phyloP scores from a whole-genome alignment of 1,140 invertebrate genomes.

The Bombus superbus region DNA sequence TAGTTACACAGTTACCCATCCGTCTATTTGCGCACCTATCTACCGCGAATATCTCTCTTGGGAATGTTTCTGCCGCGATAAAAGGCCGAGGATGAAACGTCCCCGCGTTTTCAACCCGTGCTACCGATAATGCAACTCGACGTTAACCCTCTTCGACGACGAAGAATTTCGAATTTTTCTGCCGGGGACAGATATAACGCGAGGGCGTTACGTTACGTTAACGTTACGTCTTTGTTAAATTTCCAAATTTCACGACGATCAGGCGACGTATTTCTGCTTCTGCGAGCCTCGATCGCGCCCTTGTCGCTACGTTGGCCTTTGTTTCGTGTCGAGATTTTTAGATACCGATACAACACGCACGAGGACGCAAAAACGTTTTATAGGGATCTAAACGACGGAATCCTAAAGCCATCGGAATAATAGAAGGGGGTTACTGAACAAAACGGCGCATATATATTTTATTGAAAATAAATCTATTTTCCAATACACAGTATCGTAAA shows the following conservation, averaged over 20 bases:
- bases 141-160: not conserved
- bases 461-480: too few species aligned
- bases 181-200: not conserved
- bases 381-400: not conserved
- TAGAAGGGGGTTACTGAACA: too few species aligned
- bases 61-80: conserved; percentile 22
- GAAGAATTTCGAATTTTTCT: not conserved
- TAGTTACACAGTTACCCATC: not conserved
- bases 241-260: too few species aligned
- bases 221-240: not conserved
- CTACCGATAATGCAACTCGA: not conserved
- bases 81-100: conserved; percentile 2
- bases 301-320: too few species aligned
- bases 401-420: not conserved
- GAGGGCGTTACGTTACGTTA: not conserved
- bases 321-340: not conserved
- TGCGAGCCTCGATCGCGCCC: too few species aligned
- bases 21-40: conserved; percentile 9
- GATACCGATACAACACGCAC: too few species aligned
- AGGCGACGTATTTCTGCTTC: too few species aligned
- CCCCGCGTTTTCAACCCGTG: not conserved
- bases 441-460: too few species aligned
- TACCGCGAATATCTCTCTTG: conserved; percentile 13
- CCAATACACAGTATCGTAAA: too few species aligned
- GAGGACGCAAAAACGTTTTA: too few species aligned